Evolutionary conservation across 2,888 invertebrate genomes (phyloP).

Genomic region (Heteromurus nitidus): DNA sequence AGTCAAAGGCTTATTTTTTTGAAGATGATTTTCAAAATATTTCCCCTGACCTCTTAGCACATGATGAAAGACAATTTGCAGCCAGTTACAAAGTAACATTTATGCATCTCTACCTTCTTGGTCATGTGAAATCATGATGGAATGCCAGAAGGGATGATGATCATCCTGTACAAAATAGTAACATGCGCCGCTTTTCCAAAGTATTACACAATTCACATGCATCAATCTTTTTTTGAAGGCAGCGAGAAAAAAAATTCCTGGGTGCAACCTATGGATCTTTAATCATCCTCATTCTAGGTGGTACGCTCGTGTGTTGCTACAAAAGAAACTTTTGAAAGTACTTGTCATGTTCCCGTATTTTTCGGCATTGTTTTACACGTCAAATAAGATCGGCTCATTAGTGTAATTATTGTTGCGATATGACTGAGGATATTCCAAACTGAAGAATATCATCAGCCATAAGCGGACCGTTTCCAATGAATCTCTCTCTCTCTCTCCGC

Average conservation of each 20-base stretch:
- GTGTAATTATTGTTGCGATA: conserved; percentile 60
- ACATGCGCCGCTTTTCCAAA: neutral
- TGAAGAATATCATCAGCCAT: neutral
- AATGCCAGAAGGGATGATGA: conserved; percentile 6
- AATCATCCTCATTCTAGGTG: conserved; percentile 52
- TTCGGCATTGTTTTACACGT: conserved; percentile 61
- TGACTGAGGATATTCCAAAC: conserved; percentile 46
- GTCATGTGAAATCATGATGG: too few relatives aligned
- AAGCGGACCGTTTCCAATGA: neutral
- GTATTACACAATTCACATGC: neutral
- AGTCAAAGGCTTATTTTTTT: conserved; percentile 26
- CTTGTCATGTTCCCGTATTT: conserved; percentile 35
- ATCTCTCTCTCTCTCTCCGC: too few relatives aligned
- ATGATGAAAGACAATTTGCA: conserved; percentile 27
- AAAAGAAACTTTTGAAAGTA: conserved; percentile 22
- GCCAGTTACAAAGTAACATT: neutral
- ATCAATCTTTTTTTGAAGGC: conserved; percentile 12
- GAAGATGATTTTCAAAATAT: conserved; percentile 59
- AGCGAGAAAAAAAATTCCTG: neutral
- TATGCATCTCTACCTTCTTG: too few relatives aligned
- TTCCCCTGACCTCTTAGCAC: conserved; percentile 35
- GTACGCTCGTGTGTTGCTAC: conserved; percentile 3
- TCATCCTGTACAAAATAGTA: neutral
- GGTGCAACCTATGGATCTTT: conserved; percentile 28
- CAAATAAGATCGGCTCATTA: conserved; percentile 62